Percentiles rank a stretch among this genome's conserved stretches.
Conservation (phyloP, 2,113 vertebrate species). For the Lagopus muta region DNA sequence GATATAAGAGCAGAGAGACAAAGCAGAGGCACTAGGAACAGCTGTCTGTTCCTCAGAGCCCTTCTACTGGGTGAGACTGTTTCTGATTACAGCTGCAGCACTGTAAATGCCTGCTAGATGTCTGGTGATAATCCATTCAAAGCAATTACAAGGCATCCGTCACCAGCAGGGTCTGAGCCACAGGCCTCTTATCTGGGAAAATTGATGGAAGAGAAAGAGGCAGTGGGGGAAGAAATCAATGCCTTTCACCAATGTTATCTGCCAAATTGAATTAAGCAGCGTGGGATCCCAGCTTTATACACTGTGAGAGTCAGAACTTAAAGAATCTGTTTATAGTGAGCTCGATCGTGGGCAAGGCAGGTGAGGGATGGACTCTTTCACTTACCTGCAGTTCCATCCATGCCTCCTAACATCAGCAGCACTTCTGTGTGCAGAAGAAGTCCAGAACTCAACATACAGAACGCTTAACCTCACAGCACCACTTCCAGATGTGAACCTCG, state of each 20-base stretch:
- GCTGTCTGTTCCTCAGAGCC: conserved; percentile 5
- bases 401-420: accelerated
- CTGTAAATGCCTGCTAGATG: conserved; percentile 53
- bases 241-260: conserved; percentile 43
- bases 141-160: conserved; percentile 66
- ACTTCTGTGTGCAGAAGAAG: neutral
- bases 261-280: conserved; percentile 46
- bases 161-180: conserved; percentile 67
- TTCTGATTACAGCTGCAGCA: conserved; percentile 54
- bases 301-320: neutral
- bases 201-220: conserved; percentile 43
- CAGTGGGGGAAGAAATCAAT: conserved; percentile 39
- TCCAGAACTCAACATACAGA: accelerated
- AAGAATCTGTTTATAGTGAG: neutral
- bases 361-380: neutral
- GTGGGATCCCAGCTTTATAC: conserved; percentile 11
- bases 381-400: neutral
- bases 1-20: neutral
- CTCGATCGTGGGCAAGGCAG: neutral
- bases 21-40: conserved; percentile 27
- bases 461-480: neutral
- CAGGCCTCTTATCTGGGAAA: conserved; percentile 60
- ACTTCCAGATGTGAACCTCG: accelerated
- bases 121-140: conserved; percentile 64
- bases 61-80: conserved; percentile 18